Conservation (phyloP, 1,140 invertebrate genomes). For the Diabrotica virgifera region DNA sequence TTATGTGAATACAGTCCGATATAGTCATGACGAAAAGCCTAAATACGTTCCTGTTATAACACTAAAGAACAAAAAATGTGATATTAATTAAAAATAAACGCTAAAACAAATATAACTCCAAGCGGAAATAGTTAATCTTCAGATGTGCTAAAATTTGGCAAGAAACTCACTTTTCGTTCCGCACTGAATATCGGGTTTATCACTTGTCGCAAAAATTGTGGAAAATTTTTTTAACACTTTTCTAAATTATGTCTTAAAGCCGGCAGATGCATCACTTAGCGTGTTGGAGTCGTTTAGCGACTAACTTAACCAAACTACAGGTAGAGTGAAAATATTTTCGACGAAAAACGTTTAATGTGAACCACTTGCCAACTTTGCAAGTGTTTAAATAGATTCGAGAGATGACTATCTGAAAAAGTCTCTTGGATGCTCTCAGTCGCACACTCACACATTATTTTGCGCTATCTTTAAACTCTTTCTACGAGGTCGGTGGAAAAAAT, state of each 20-base stretch:
- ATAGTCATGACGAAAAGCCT: too few species aligned
- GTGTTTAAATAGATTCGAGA: constrained; percentile 15
- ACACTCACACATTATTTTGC: background rate
- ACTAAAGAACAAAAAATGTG: too few species aligned
- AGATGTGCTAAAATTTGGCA: background rate
- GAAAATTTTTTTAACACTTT: constrained; percentile 9
- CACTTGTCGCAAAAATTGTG: constrained; percentile 16
- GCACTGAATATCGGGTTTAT: constrained; percentile 20
- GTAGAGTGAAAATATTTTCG: constrained; percentile 24
- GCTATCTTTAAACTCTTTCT: constrained; percentile 9
- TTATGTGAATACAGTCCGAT: too few species aligned
- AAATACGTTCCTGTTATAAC: too few species aligned
- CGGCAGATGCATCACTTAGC: background rate
- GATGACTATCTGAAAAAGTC: constrained; percentile 6
- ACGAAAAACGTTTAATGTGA: constrained; percentile 2
- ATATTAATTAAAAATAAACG: too few species aligned
- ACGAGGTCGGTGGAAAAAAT: background rate
- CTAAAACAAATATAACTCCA: too few species aligned
- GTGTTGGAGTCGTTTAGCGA: background rate
- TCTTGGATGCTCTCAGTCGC: background rate
- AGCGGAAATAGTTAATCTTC: too few species aligned
- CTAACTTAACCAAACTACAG: constrained; percentile 15
- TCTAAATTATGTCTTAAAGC: background rate
- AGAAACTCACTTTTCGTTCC: background rate
- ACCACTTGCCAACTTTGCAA: constrained; percentile 15